A percentile compares a stretch with the other conserved stretches of the same genome.
Evolutionary conservation across 2,888 invertebrate species (phyloP).

Genomic region (Tromatobia lineatoria): DNA sequence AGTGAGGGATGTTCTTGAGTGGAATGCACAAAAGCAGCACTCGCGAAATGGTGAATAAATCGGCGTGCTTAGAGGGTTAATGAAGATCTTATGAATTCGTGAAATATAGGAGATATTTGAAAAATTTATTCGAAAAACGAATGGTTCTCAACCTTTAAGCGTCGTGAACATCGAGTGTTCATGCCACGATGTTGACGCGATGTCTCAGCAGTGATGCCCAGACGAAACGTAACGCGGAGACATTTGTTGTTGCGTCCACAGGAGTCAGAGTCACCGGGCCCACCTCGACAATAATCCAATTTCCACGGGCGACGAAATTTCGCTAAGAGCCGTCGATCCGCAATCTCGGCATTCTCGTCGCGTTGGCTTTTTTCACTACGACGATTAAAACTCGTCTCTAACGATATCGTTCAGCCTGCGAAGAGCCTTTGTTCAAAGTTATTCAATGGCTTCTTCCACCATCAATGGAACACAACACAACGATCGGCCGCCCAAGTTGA

Average conservation of each 20-base stretch:
- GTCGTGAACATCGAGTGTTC: constrained; percentile 44
- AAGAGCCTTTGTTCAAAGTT: constrained; percentile 60
- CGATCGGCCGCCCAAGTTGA: constrained; percentile 75
- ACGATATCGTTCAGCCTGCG: constrained; percentile 40
- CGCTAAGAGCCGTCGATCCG: constrained; percentile 28
- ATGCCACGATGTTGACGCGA: constrained; percentile 73
- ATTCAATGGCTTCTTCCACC: constrained; percentile 78
- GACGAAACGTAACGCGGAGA: constrained; percentile 67
- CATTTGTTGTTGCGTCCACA: constrained; percentile 58
- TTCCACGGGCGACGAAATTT: background rate
- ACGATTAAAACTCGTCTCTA: background rate
- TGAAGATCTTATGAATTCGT: background rate
- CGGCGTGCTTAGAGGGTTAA: background rate
- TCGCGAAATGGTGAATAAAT: constrained; percentile 3
- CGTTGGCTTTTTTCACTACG: background rate
- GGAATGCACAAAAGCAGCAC: background rate
- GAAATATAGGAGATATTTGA: constrained; percentile 18
- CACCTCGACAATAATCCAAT: constrained; percentile 23
- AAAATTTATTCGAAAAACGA: constrained; percentile 71
- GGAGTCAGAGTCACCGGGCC: constrained; percentile 40
- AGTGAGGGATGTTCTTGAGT: background rate
- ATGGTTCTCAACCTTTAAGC: constrained; percentile 79
- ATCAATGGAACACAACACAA: constrained; percentile 60
- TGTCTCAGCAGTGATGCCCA: constrained; percentile 78
- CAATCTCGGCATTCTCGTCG: constrained; percentile 43